phyloP scores from a whole-genome alignment of 2,888 invertebrate species.

The Cheilosia urbana region DNA sequence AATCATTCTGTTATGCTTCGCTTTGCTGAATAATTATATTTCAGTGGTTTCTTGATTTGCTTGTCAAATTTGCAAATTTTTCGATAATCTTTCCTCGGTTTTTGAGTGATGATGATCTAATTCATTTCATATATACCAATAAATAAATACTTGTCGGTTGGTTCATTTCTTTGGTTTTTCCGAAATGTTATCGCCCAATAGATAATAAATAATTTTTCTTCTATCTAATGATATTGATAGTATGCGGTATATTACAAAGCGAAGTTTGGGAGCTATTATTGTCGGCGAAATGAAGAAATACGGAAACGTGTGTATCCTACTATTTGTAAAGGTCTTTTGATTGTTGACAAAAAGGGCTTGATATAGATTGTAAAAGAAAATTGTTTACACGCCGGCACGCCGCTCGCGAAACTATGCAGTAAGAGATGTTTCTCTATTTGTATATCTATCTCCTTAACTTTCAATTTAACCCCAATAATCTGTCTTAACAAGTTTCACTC shows the following conservation, averaged over 20 bases:
- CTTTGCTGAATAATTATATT: too few relatives aligned
- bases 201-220: slow-evolving; percentile 10
- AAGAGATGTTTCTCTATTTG: too few relatives aligned
- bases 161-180: slow-evolving; percentile 10
- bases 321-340: background rate
- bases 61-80: background rate
- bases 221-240: slow-evolving; percentile 15
- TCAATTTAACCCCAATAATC: too few relatives aligned
- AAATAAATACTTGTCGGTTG: slow-evolving; percentile 26
- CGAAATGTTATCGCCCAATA: background rate
- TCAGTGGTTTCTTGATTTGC: too few relatives aligned
- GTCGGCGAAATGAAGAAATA: slow-evolving; percentile 8
- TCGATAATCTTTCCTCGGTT: background rate
- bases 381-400: background rate
- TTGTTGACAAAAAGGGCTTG: background rate
- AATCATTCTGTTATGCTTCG: too few relatives aligned
- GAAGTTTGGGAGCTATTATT: slow-evolving; percentile 5
- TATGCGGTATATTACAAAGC: background rate
- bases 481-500: too few relatives aligned
- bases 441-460: too few relatives aligned
- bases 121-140: slow-evolving; percentile 10
- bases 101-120: slow-evolving; percentile 9
- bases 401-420: too few relatives aligned
- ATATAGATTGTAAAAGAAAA: background rate
- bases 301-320: background rate